Base-by-base conservation (phyloP, 2,113 vertebrate species). In the Pterocles gutturalis region DNA sequence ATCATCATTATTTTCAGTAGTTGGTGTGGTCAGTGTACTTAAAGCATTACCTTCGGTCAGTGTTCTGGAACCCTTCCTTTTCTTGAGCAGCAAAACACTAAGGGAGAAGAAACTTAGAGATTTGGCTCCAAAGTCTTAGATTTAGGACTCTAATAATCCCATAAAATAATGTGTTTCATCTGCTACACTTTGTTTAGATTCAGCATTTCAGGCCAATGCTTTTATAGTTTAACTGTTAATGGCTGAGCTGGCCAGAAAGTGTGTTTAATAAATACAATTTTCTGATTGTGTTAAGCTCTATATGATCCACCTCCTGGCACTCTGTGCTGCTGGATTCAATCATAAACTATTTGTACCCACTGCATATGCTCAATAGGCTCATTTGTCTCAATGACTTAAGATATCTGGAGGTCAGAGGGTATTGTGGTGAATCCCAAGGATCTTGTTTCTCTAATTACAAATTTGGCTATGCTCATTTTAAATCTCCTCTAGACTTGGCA, bases 301-400 rank as follows among this genome's bases (percentile, higher is more conserved):
- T 66, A 76, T 45, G 55, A 58, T 87, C 81, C 43, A 77, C 88
- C 79, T 92, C 70, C 4, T 62, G 84, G 64, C 75, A 48, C 41
- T 53, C 31, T 55, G 24, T 64, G 67, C 77, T 73, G 72, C 34
- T 77, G 87, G 71, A 96, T 79, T 90, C 86, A 96, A 84, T 83
- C 33, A 54, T 54, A 43, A 94, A 82, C 15, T 65, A 62, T 70
- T 78, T 67, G 38, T 25, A 20, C 49, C 55, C 48, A 55, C 76
- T 93, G 34, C 38, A 90, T 15, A 72, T 91, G 69, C 79, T 90
- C 66, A 83, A 20, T 31, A 77, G 61, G 51, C 43, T 92, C 61
- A 79, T 95, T 96, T 96, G 87, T 92, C 94, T 96, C 83, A 84
- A 80, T 84, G 80, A 77, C 80, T 93, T 94, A 43, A 45, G 89